phyloP scores from a whole-genome alignment of 2,888 invertebrate species.

The Leptopterna dolabrata region DNA sequence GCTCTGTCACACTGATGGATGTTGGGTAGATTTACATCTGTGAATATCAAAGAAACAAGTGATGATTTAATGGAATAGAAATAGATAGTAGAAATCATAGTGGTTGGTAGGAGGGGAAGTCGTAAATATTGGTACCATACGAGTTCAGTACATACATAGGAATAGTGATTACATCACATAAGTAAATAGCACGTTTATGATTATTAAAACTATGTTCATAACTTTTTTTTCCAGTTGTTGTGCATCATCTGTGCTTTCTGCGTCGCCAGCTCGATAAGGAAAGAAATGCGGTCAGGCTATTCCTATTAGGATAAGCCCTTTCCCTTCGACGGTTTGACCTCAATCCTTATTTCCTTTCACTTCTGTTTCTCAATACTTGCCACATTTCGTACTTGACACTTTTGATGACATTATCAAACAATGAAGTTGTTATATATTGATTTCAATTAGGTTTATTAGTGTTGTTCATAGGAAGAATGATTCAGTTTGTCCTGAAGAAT shows the following conservation, averaged over 20 bases:
- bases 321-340: neutral
- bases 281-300: constrained; percentile 64
- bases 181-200: too few species aligned
- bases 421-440: neutral
- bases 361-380: neutral
- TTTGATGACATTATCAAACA: neutral
- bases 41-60: too few species aligned
- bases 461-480: neutral
- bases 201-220: neutral
- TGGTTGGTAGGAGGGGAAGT: too few species aligned
- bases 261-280: constrained; percentile 90
- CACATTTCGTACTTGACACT: neutral
- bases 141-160: too few species aligned
- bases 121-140: too few species aligned
- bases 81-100: too few species aligned
- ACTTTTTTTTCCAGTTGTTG: constrained; percentile 71
- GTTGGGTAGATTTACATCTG: too few species aligned
- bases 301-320: neutral
- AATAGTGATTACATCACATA: too few species aligned
- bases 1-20: too few species aligned
- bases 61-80: too few species aligned
- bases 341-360: neutral
- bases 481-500: too few species aligned
- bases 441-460: neutral
- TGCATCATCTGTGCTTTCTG: constrained; percentile 93